Conservation (phyloP, 2,113 vertebrate species). For the Zeus faber region DNA sequence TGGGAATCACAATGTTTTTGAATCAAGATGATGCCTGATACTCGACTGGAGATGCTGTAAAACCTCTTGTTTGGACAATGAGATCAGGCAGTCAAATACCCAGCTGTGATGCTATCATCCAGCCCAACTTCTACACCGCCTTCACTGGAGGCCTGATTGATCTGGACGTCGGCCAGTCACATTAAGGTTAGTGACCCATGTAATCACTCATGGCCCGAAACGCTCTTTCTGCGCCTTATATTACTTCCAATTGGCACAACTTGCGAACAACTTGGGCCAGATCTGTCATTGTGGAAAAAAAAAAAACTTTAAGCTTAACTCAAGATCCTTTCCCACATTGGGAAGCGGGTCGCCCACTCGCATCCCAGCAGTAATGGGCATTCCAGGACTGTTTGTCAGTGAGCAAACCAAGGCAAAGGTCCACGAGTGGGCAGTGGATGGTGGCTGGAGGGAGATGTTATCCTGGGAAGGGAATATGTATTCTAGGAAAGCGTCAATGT, state of each 20-base stretch:
- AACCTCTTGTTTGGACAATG: background rate
- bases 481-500: too few species aligned
- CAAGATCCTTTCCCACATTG: conserved; percentile 56
- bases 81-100: conserved; percentile 16
- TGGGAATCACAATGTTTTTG: background rate
- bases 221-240: background rate
- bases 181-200: conserved; percentile 27
- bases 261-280: conserved; percentile 5
- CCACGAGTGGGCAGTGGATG: conserved; percentile 18
- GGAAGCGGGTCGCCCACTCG: conserved; percentile 16
- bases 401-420: too few species aligned
- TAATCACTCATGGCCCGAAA: conserved; percentile 24
- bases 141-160: conserved; percentile 21
- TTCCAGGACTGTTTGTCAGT: conserved; percentile 28
- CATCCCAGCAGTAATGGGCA: conserved; percentile 43
- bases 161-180: conserved; percentile 17
- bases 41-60: background rate
- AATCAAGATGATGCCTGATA: background rate
- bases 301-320: conserved; percentile 13
- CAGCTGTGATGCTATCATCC: conserved; percentile 35
- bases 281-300: conserved; percentile 32
- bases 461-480: too few species aligned
- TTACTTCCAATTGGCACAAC: conserved; percentile 17
- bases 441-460: background rate
- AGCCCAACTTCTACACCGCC: background rate